Conservation (phyloP, 2,113 vertebrate species). For the Alligator mississippiensis region DNA sequence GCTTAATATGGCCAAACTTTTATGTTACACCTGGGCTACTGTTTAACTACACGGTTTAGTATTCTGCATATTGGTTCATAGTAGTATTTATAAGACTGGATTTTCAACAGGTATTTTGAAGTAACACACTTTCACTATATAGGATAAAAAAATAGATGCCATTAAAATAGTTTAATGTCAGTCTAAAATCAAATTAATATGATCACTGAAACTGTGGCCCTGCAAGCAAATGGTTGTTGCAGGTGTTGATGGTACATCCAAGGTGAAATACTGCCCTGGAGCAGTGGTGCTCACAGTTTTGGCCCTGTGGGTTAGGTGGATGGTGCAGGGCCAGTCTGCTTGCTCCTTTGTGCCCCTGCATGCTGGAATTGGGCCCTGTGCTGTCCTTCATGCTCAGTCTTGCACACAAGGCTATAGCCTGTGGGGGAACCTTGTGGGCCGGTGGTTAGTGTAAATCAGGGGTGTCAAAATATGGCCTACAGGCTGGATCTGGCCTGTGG, state of each 20-base stretch:
- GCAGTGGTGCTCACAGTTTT: background rate
- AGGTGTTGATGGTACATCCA: background rate
- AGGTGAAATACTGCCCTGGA: background rate
- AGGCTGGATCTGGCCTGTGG: too few relatives aligned
- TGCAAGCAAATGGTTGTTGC: background rate
- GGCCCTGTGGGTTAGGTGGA: background rate
- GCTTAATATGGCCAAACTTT: background rate
- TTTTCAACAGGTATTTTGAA: constrained; percentile 13
- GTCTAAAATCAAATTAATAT: background rate
- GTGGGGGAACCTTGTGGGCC: too few relatives aligned
- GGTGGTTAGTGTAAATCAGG: too few relatives aligned
- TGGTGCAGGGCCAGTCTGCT: too few relatives aligned
- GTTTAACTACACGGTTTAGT: background rate
- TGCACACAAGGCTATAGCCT: too few relatives aligned
- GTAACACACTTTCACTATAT: background rate
- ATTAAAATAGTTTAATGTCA: background rate
- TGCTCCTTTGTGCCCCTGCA: too few relatives aligned
- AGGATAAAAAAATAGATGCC: background rate
- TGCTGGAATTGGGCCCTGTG: too few relatives aligned
- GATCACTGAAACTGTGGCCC: background rate
- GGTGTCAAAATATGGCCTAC: too few relatives aligned
- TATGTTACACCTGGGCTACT: background rate
- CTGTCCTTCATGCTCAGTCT: too few relatives aligned
- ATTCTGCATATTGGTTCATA: background rate
- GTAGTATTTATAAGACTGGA: background rate